Base-by-base conservation (phyloP, 1,140 invertebrate species). In the Lepidostoma basale region DNA sequence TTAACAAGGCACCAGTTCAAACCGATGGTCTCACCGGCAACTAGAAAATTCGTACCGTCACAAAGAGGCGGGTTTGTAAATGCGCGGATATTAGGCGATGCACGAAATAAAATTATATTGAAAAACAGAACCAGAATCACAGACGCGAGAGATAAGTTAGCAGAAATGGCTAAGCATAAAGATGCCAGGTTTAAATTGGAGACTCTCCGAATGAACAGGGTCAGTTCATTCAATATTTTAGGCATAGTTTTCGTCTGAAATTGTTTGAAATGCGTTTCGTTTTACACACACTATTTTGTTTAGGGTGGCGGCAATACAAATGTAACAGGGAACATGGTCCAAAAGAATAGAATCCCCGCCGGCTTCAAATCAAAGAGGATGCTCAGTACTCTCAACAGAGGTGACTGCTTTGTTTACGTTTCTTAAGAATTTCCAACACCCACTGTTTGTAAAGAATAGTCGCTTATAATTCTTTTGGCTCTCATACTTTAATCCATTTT, bases 141-240 rank as follows among this genome's bases (percentile, higher is more conserved):
- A 3, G 89, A 90, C 81, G 89, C 88, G 1, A 77, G 89, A 66
- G 88, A 89, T 72, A 89, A 88, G 74, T 77, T 90, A 23, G 85
- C 85, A 18, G 83, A 88, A 77, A 82, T 89, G 64, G 88, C 87
- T 3, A 88, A 88, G 73, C 86, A 88, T 69, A 87, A 82, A 58
- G 89, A 90, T 80, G 88, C 88, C 22, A 78, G 89, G 65, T 75
- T 86, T 14, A 88, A 87, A 74, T 77, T 90, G 23, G 83, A 88
- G 45, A 85, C 86, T 74, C 74, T 88, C 22, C 77, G 86, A 72
- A 74, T 75, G 36, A 77, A 77, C 65, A 77, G 75, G 70, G 80
- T 80, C 74, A 75, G 74, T 62, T 16, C 10, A 4, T 26, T 3
- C n/a, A 30, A 14, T 22, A 56, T 28, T 30, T 8, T 30, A 54